Evolutionary conservation across 2,113 vertebrate genomes (phyloP), one percentile per base, ranked within the genome.

Genomic region (Perca flavescens): DNA sequence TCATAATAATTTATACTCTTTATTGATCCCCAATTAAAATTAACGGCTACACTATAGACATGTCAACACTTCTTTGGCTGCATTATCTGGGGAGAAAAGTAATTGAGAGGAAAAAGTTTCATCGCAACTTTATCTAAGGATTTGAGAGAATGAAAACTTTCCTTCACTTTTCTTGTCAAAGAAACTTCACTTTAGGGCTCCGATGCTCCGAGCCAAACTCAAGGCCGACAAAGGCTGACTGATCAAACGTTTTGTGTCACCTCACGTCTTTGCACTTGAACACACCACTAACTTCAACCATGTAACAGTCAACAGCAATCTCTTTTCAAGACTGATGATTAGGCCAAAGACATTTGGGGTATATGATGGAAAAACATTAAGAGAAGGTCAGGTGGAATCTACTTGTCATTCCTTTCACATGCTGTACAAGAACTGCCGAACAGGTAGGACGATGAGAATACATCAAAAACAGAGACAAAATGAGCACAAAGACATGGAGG

Each of bases 351-450:
- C 66, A 74, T 79, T 78, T 21, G 10, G 54, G 64, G 50, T n/a
- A 25, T 73, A 63, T 31, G 50, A 81, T 67, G 74, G 70, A 68
- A 70, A 75, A 77, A 85, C 56, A 84, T 77, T 70, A 28, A 63
- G 71, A 75, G 50, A 72, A 70, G 62, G 63, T 84, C n/a, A 74
- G 66, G 36, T 43, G 8, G 22, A 76, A 57, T 40, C 53, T 15
- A 76, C 62, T 66, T 64, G 5, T 73, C 74, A 84, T 78, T 85
- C 62, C 31, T 72, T 70, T 76, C 50, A 82, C 79, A 86, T 88
- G 89, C 86, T 22, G 11, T 19, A 73, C 28, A 74, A 47, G 22
- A 56, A 65, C 31, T 54, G 9, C 75, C 34, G 36, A 74, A 79
- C 13, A 72, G 28, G 69, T 31, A 72, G 46, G 57, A 68, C 22